phyloP scores from a whole-genome alignment of 2,888 invertebrate species.

The Caenorhabditis uteleia region DNA sequence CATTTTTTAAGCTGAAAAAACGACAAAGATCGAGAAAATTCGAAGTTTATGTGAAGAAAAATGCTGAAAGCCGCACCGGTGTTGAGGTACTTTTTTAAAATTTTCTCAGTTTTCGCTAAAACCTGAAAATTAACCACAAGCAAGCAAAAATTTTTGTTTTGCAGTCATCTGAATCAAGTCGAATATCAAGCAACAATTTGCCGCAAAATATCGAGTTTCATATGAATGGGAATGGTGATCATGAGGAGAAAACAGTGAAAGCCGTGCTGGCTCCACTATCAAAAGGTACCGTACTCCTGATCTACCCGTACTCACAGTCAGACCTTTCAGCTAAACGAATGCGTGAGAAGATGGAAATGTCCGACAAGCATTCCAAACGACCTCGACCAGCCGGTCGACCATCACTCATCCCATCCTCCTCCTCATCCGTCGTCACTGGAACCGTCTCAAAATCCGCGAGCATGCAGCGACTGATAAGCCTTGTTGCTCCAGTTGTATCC shows the following conservation, averaged over 20 bases:
- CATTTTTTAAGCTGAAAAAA: too few species aligned
- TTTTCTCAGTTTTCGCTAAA: not conserved
- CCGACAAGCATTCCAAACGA: slow-evolving; percentile 7
- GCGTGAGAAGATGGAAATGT: slow-evolving; percentile 5
- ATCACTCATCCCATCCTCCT: slow-evolving; percentile 5
- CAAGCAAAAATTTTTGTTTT: too few species aligned
- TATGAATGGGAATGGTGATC: slow-evolving; percentile 31
- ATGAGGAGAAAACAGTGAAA: slow-evolving; percentile 42
- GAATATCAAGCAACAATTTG: not conserved
- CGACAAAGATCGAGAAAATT: too few species aligned
- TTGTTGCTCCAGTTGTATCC: slow-evolving; percentile 49
- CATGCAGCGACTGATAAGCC: slow-evolving; percentile 41
- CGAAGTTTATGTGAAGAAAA: not conserved
- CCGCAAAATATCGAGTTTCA: slow-evolving; percentile 34
- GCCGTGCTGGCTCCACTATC: slow-evolving; percentile 30
- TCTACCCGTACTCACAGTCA: not conserved
- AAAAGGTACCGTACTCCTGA: slow-evolving; percentile 4
- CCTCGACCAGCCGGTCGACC: slow-evolving; percentile 16
- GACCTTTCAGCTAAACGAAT: slow-evolving; percentile 16
- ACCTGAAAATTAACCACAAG: too few species aligned
- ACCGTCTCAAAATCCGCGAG: slow-evolving; percentile 28
- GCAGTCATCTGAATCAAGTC: too few species aligned
- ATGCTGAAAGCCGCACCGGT: not conserved
- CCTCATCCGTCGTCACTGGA: slow-evolving; percentile 4
- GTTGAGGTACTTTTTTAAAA: too few species aligned